Evolutionary conservation across 53 echinoderm and acorn worm species (phyloP).

Genomic region (Echinometra lucunter): DNA sequence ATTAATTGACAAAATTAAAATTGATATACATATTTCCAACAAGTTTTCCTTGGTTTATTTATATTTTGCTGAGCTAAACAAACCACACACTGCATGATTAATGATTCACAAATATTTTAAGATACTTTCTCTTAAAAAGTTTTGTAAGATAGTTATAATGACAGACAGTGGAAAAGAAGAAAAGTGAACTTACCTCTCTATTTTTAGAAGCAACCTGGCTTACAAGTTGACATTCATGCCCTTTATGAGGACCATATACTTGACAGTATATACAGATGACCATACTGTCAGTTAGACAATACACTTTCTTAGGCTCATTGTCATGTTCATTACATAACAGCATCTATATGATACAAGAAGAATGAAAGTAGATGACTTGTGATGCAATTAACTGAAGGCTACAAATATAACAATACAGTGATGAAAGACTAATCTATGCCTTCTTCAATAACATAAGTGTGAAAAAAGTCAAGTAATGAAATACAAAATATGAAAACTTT

Average conservation of each 20-base stretch:
- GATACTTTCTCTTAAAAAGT: too few relatives aligned
- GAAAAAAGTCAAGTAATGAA: too few relatives aligned
- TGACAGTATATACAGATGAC: conserved; percentile 94
- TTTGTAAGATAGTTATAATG: too few relatives aligned
- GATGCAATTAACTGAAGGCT: not conserved
- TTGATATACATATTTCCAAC: too few relatives aligned
- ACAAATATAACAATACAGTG: not conserved
- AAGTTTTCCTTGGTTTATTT: not conserved
- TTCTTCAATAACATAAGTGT: too few relatives aligned
- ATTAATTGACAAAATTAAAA: too few relatives aligned
- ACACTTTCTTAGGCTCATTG: conserved; percentile 88
- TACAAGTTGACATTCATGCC: conserved; percentile 85
- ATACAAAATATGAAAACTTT: too few relatives aligned
- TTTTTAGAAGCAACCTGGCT: conserved; percentile 77
- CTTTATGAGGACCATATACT: conserved; percentile 83
- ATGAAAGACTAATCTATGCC: not conserved
- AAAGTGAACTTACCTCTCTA: conserved; percentile 75
- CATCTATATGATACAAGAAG: conserved; percentile 45
- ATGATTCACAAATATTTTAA: too few relatives aligned
- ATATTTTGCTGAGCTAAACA: not conserved
- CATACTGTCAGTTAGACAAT: conserved; percentile 84
- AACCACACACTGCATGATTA: too few relatives aligned
- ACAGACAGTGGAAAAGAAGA: not conserved
- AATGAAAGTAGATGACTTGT: not conserved
- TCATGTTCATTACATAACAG: conserved; percentile 84